Conservation (phyloP, 2,797 vertebrate species). For the Chaetophractus vellerosus region DNA sequence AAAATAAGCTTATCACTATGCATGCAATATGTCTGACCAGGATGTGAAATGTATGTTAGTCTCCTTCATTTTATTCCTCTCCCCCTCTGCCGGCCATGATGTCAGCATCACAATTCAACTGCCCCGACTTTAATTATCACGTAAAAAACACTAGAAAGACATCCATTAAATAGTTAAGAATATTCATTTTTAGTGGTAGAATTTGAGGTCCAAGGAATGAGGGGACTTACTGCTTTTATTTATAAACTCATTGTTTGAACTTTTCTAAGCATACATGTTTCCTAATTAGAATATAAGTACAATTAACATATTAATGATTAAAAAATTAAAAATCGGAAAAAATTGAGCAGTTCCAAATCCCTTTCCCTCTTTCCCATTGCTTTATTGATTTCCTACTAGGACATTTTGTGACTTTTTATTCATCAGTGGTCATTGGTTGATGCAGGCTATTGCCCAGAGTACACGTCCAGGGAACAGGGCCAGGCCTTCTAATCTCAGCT, state of each 20-base stretch:
- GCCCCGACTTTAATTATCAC: neutral
- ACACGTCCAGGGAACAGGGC: too few species aligned
- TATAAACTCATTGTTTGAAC: neutral
- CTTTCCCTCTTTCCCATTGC: neutral
- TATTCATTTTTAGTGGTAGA: neutral
- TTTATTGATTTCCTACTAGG: neutral
- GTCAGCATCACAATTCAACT: neutral
- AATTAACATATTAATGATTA: neutral
- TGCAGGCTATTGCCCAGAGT: neutral
- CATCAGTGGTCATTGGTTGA: too few species aligned
- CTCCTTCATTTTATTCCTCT: too few species aligned
- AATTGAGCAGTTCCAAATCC: neutral
- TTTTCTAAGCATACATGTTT: neutral
- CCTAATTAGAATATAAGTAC: neutral
- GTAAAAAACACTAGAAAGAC: neutral
- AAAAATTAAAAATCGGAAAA: too few species aligned
- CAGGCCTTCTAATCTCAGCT: too few species aligned
- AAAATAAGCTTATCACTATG: too few species aligned
- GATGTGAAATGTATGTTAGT: neutral
- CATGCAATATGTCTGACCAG: neutral
- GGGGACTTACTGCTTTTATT: neutral
- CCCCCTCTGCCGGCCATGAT: neutral
- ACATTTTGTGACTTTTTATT: neutral
- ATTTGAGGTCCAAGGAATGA: neutral
- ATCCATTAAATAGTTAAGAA: neutral